phyloP scores from a whole-genome alignment of 2,797 vertebrate species.

The Falco novaeseelandiae region DNA sequence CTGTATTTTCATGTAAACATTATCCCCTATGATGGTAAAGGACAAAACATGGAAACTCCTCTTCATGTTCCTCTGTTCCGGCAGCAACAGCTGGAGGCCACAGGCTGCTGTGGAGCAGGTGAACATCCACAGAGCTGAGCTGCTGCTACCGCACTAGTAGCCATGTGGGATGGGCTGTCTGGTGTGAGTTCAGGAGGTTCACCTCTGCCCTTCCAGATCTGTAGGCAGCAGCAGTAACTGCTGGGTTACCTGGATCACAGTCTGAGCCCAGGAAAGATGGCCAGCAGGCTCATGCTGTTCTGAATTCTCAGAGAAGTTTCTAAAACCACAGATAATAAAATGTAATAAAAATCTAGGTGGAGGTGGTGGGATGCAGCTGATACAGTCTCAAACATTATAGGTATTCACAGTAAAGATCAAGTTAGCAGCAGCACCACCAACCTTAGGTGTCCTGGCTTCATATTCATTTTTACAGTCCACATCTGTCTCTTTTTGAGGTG shows the following conservation, averaged over 20 bases:
- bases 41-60: background rate
- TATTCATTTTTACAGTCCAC: background rate
- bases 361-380: background rate
- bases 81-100: background rate
- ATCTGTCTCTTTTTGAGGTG: background rate
- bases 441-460: background rate
- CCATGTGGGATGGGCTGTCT: background rate
- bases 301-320: background rate
- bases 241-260: background rate
- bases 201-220: background rate
- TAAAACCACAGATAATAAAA: background rate
- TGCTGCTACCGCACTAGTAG: background rate
- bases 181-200: rapidly evolving
- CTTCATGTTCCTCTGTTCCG: background rate
- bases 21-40: background rate
- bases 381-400: background rate
- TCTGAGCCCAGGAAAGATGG: background rate
- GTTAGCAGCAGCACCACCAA: background rate
- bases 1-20: background rate
- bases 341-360: background rate
- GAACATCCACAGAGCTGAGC: background rate
- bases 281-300: background rate
- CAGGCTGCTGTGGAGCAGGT: background rate
- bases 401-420: background rate
- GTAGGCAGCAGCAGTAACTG: background rate